phyloP scores from a whole-genome alignment of 2,888 invertebrate species.

The Taphrorychus bicolor region DNA sequence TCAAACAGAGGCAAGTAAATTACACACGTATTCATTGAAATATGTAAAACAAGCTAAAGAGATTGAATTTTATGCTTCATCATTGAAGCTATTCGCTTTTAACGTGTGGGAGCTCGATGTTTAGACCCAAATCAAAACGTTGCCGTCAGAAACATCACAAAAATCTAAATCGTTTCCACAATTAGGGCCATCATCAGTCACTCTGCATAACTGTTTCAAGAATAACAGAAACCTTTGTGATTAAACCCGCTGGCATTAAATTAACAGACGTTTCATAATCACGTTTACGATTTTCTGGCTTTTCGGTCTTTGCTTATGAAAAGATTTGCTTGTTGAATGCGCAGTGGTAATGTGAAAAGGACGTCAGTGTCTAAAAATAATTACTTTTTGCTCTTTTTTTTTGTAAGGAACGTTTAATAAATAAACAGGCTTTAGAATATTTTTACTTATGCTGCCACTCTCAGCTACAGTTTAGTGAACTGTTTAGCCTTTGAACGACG shows the following conservation, averaged over 20 bases:
- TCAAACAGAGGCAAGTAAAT: background rate
- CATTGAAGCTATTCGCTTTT: background rate
- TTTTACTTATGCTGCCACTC: too few relatives aligned
- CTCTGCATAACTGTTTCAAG: conserved; percentile 2
- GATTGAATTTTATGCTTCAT: background rate
- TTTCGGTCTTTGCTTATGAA: background rate
- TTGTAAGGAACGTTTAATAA: too few relatives aligned
- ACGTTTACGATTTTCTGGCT: background rate
- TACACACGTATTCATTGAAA: background rate
- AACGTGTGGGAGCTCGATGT: background rate
- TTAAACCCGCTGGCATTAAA: background rate
- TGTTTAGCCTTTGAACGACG: too few relatives aligned
- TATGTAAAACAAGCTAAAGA: background rate
- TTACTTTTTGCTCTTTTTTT: too few relatives aligned
- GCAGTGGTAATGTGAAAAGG: too few relatives aligned
- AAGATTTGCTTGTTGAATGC: too few relatives aligned
- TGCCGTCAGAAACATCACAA: conserved; percentile 6
- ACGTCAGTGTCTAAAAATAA: too few relatives aligned
- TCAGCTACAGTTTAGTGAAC: too few relatives aligned
- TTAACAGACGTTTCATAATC: background rate
- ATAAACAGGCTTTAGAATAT: too few relatives aligned
- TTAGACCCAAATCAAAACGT: background rate
- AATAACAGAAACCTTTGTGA: background rate
- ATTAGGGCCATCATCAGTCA: conserved; percentile 4
- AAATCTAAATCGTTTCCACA: background rate